Percentiles rank a stretch among this genome's conserved stretches.
phyloP scores from a whole-genome alignment of 2,888 invertebrate species.

The Cabera pusaria region DNA sequence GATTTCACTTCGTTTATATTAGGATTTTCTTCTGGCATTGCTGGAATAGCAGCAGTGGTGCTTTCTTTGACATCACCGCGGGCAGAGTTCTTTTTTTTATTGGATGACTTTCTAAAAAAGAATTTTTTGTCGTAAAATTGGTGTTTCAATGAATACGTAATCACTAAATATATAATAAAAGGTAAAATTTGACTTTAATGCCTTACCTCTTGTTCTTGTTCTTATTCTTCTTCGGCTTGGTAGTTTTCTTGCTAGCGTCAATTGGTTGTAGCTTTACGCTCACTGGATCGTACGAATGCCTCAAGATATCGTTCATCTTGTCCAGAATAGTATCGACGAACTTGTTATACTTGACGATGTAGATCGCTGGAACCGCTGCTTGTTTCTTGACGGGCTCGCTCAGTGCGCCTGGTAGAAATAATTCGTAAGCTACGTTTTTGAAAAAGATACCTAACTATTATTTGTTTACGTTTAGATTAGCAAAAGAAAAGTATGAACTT shows the following conservation, averaged over 20 bases:
- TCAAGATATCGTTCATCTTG: conserved; percentile 91
- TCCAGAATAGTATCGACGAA: conserved; percentile 93
- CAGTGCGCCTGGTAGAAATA: conserved; percentile 70
- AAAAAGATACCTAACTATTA: too few relatives aligned
- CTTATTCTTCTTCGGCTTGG: conserved; percentile 77
- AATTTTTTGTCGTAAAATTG: too few relatives aligned
- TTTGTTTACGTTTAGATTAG: too few relatives aligned
- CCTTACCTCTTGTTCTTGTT: conserved; percentile 55
- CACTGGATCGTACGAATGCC: conserved; percentile 92
- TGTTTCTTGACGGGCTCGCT: conserved; percentile 62
- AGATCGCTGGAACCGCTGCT: conserved; percentile 85
- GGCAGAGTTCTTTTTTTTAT: conserved; percentile 67
- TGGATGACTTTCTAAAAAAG: conserved; percentile 59
- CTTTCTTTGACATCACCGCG: conserved; percentile 55
- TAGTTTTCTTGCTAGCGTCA: conserved; percentile 77
- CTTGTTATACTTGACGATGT: conserved; percentile 92
- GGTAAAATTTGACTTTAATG: too few relatives aligned
- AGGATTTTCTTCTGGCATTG: conserved; percentile 45
- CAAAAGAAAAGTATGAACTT: too few relatives aligned
- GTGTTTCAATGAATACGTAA: too few relatives aligned
- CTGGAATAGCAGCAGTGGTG: conserved; percentile 43
- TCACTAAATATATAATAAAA: too few relatives aligned
- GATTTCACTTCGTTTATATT: conserved; percentile 44
- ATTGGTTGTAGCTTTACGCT: conserved; percentile 87
- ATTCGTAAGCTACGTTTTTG: conserved; percentile 2